phyloP scores from a whole-genome alignment of 2,888 invertebrate genomes.

The Eurytoma californica region DNA sequence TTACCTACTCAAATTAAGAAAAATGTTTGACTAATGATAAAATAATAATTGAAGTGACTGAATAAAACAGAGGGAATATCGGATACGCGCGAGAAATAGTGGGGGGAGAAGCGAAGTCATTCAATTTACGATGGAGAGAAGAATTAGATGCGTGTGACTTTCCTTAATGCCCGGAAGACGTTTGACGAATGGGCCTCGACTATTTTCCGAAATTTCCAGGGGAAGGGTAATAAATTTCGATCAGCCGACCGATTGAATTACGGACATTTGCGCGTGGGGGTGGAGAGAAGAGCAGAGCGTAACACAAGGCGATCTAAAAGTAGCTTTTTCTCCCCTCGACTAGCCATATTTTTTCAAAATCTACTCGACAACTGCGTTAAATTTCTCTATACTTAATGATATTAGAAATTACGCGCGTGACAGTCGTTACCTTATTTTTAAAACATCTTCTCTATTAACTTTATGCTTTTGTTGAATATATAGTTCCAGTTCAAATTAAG shows the following conservation, averaged over 20 bases:
- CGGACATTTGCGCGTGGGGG: conserved; percentile 50
- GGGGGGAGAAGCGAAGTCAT: conserved; percentile 1
- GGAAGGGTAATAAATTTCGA: conserved; percentile 60
- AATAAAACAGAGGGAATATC: conserved; percentile 6
- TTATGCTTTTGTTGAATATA: too few species aligned
- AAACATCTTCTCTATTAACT: not conserved
- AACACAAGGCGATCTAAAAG: conserved; percentile 22
- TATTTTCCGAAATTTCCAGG: conserved; percentile 60
- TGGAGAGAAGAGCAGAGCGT: not conserved
- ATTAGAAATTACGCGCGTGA: conserved; percentile 11
- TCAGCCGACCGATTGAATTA: conserved; percentile 59
- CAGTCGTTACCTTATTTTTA: not conserved
- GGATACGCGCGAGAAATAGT: not conserved
- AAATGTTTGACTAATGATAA: conserved; percentile 11
- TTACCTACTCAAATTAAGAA: not conserved
- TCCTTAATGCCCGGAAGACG: conserved; percentile 46
- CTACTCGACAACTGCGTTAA: conserved; percentile 7
- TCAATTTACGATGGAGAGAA: conserved; percentile 39
- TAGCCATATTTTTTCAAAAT: conserved; percentile 41
- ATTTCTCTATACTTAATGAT: conserved; percentile 15
- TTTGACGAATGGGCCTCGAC: conserved; percentile 59
- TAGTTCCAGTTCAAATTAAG: too few species aligned
- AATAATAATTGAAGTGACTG: conserved; percentile 16
- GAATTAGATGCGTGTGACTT: conserved; percentile 44
- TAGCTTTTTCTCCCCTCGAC: conserved; percentile 4